Conservation (phyloP, 2,797 vertebrate species). For the Varecia variegata region DNA sequence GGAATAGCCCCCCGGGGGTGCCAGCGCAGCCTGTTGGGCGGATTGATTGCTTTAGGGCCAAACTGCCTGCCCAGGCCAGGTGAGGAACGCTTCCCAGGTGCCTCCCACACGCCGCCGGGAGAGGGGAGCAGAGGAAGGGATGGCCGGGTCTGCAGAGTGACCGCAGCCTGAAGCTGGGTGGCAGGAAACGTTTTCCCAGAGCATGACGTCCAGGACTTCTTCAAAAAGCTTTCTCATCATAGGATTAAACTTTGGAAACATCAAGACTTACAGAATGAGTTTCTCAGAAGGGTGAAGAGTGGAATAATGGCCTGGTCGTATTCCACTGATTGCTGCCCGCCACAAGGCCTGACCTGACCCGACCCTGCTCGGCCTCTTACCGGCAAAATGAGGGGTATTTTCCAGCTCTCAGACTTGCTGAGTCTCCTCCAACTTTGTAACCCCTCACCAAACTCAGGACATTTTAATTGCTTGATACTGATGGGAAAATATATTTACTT, state of each 20-base stretch:
- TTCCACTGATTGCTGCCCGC: no score
- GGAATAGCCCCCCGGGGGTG: no score
- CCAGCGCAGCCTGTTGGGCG: background rate
- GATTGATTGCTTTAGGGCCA: background rate
- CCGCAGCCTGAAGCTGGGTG: background rate
- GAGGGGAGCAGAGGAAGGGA: background rate
- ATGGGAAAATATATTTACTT: background rate
- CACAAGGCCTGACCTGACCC: accelerated
- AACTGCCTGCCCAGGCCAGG: background rate
- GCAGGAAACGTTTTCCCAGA: accelerated
- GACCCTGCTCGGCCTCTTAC: background rate
- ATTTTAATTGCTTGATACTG: background rate
- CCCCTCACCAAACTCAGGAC: background rate
- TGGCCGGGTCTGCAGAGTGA: background rate
- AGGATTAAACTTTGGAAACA: background rate
- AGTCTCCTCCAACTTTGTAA: background rate
- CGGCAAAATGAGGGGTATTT: background rate
- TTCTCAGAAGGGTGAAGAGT: background rate
- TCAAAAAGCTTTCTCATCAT: background rate
- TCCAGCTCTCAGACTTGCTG: background rate
- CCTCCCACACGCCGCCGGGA: accelerated
- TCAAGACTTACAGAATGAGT: background rate
- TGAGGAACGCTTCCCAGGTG: background rate
- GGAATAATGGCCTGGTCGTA: background rate
- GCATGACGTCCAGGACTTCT: background rate